Percentiles rank a stretch among this genome's conserved stretches.
Evolutionary conservation across 1,140 invertebrate genomes (phyloP).

Genomic region (Scaptomyza graminum): DNA sequence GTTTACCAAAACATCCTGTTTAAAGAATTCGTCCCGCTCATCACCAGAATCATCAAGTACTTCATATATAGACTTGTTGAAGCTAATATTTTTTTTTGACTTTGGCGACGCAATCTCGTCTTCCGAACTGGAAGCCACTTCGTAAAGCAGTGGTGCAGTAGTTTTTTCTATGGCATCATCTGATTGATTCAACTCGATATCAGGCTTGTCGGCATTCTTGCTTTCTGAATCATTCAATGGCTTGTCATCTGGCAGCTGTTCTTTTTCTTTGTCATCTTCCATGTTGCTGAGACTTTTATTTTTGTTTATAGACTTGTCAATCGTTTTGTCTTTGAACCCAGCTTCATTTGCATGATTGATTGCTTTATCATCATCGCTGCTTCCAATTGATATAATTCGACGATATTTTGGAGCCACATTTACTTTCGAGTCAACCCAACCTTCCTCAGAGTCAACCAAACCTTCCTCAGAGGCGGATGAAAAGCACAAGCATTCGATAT

Average conservation of each 20-base stretch:
- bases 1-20: not conserved
- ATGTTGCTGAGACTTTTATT: not conserved
- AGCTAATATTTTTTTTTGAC: not conserved
- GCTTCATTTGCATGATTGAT: not conserved
- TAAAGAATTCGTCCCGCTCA: not conserved
- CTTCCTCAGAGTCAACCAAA: slow-evolving; percentile 9
- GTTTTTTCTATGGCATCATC: not conserved
- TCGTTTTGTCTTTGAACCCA: not conserved
- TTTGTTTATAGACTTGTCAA: not conserved
- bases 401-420: slow-evolving; percentile 22
- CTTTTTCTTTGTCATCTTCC: not conserved
- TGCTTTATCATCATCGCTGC: slow-evolving; percentile 30
- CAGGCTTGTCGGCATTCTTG: not conserved
- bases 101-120: not conserved
- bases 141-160: not conserved
- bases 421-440: not conserved
- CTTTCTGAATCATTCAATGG: not conserved
- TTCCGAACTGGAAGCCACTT: slow-evolving; percentile 1
- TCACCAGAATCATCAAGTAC: slow-evolving; percentile 26
- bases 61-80: slow-evolving; percentile 22
- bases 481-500: slow-evolving; percentile 39
- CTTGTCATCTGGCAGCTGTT: not conserved
- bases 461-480: slow-evolving; percentile 31
- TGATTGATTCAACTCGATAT: not conserved
- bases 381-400: slow-evolving; percentile 48